Base-by-base conservation (phyloP, 53 echinoderm and acorn worm species). In the Apostichopus leukothele region DNA sequence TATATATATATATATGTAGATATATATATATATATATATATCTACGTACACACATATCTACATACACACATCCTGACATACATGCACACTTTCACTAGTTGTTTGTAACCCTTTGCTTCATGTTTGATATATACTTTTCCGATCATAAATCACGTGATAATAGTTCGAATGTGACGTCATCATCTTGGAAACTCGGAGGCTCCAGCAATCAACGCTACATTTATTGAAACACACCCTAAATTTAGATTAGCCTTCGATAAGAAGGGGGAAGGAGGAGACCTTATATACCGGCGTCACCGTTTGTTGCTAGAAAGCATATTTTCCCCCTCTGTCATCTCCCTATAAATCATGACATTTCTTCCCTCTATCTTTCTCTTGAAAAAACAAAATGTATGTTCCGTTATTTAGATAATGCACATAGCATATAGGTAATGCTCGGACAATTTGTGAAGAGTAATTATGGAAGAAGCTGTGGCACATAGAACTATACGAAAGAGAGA, bases 211-310 rank as follows among this genome's bases (percentile, higher is more conserved):
- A 71, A 71, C 18, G 71, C 18, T 71, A 19, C 71, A 71, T 19
- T 71, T 71, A 71, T 71, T 71, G 71, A 71, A 71, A 71, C 71
- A 71, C 71, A 71, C 71, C 71, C 71, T 71, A 71, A 71, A 71
- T 71, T 71, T 71, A 71, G 71, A 71, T n/a, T 71, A 71, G 71
- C 20, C 71, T 16, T 71, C 71, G 71, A 71, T 71, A n/a, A 71
- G 20, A 19, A 71, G 71, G 18, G 18, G 57, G 10, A 57, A 10
- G 18, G 18, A 71, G 18, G 18, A 19, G 71, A 14, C n/a, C 71
- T 71, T 19, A 39, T 39, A 39, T 39, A 71, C 71, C 71, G 71
- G 71, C 71, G 71, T 19, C 71, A 71, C 71, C 71, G 71, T 71
- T 71, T 71, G 71, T 71, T 71, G 71, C n/a, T 16, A 71, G 71